Evolutionary conservation across 2,888 invertebrate genomes (phyloP).

Genomic region (Catocala fraxini): DNA sequence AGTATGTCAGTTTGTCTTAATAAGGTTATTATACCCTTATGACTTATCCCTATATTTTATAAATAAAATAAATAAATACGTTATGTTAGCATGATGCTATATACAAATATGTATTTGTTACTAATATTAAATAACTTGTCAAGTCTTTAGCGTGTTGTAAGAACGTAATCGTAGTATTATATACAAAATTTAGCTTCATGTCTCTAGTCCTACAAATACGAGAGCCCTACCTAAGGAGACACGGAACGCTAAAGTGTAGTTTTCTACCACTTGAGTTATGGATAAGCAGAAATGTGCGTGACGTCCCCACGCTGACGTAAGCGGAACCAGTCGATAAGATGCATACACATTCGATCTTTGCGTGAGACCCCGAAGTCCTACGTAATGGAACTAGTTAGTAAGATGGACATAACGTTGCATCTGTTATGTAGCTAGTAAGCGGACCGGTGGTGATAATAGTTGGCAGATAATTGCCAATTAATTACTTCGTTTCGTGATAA

Average conservation of each 20-base stretch:
- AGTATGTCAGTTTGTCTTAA: no score
- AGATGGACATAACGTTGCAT: slow-evolving; percentile 12
- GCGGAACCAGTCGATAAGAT: slow-evolving; percentile 18
- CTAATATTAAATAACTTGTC: no score
- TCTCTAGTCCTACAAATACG: no score
- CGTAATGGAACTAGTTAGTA: slow-evolving; percentile 9
- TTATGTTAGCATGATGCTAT: no score
- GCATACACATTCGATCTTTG: slow-evolving; percentile 9
- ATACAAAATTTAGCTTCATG: no score
- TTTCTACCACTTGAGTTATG: slow-evolving; percentile 30
- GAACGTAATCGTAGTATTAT: no score
- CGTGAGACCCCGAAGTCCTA: slow-evolving; percentile 13
- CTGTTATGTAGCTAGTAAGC: slow-evolving; percentile 5
- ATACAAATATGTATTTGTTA: no score
- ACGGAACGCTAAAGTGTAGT: slow-evolving; percentile 15
- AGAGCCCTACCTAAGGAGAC: no score
- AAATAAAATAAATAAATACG: no score
- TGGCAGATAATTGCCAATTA: slow-evolving; percentile 7
- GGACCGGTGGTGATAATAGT: slow-evolving; percentile 1
- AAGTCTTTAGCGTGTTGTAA: no score
- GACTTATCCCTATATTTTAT: no score
- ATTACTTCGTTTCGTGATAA: background rate
- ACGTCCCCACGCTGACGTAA: slow-evolving; percentile 35
- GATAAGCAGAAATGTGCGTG: slow-evolving; percentile 31
- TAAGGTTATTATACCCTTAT: no score